Base-by-base conservation (phyloP, 1,140 invertebrate species). In the Drosophila grimshawi region DNA sequence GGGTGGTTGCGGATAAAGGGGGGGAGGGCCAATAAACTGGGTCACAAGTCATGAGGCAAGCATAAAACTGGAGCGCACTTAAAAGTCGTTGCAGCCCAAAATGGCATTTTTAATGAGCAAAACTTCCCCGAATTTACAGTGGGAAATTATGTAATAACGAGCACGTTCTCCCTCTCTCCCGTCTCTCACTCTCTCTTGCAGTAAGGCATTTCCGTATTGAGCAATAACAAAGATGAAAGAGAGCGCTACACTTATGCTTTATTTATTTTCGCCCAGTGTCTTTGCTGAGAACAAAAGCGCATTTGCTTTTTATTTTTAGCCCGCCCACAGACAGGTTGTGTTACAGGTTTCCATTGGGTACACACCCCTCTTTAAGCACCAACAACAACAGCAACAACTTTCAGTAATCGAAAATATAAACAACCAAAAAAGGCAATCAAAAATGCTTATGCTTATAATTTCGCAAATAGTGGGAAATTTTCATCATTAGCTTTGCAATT, bases 31-130 rank as follows among this genome's bases (percentile, higher is more conserved):
- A 71, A 74, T 67, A 75, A 83, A 86, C 43, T 86, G 83, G 83
- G 83, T 86, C 83, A 86, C 56, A 70, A 61, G 56, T 35, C 11
- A 27, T 27, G 39, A n/a, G 27, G 27, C 45, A 43, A 39, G 32
- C 51, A 49, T 71, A 59, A 74, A 88, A 78, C 73, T 80, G 83
- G 83, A 88, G 83, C 83, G 83, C 83, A 88, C 89, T 88, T 83
- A 69, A 72, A 80, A 88, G 83, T 88, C 83, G 83, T 74, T 67
- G 69, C 73, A 73, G 70, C 85, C 80, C 39, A 43, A 79, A 88
- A 82, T 86, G 70, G 60, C 65, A 71, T 66, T 66, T 69, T 88
- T 88, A 83, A 83, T 88, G 73, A 75, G 80, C 59, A 65, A 88
- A 88, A 88, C 83, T 88, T 88, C 83, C 83, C 83, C 80, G 80